Evolutionary conservation across 64 coral and sea anemone species (phyloP), one percentile per base, ranked within the genome.

Genomic region (Actinia tenebrosa): DNA sequence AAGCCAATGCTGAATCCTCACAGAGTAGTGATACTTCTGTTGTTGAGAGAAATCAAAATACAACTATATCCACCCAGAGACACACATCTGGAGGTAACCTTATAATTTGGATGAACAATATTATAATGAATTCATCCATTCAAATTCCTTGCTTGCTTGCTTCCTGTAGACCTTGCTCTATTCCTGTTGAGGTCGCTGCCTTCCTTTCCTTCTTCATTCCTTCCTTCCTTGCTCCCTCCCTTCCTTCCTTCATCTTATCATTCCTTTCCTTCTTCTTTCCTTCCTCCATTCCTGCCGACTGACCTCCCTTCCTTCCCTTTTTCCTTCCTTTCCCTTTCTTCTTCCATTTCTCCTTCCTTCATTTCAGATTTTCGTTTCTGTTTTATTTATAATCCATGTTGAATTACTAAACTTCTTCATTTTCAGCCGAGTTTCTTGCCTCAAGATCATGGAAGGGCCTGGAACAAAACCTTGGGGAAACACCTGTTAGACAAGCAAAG

Each of bases 391-490:
- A 4, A 50, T 50, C 47, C 47, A 50, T 50, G 47, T 8, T 37
- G 30, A 37, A 37, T 37, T 37, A 37, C 30, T 37, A 64, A 18
- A 15, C 58, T 80, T 80, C 16, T 9, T 20, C 26, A 50, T 1
- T 56, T 52, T 64, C 87, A 96, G 94, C 80, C 14, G 94, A 96
- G 27, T 96, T 90, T 87, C 81, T 96, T 16, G 85, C 91, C 11
- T 89, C 91, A 69, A 86, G 94, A 85, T 96, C 94, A 2, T 96
- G 94, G 94, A 87, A 55, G 30, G 94, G 94, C 60, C 80, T 96
- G 58, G 91, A 93, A 61, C 94, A 91, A 50, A 96, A 60, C 10
- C 80, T 90, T 23, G 91, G 94, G 37, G 85, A 96, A 66, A 96
- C 91, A 0, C 50, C 88, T 0, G 88, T 96, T 6, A 85, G 64